These are phyloP conservation scores for Steinernema khuongi DNA, from an alignment of 1,140 invertebrate genomes.

Conservation along the genomic window DNA sequence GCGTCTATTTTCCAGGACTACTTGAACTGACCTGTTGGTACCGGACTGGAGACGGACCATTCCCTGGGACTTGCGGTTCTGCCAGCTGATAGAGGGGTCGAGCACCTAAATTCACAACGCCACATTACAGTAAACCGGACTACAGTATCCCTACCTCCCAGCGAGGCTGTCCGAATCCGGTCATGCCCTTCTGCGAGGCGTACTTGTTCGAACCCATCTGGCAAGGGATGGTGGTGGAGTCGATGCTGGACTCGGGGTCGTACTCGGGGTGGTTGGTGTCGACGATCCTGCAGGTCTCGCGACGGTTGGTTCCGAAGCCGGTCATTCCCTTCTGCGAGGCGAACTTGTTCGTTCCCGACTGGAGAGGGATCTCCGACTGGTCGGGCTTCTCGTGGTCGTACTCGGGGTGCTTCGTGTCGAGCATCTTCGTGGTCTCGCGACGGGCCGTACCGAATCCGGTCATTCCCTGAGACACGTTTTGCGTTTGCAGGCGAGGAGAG, in stretches of 20 bases:
- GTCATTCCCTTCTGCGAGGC: conserved; percentile 59
- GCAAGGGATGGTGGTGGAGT: conserved; percentile 52
- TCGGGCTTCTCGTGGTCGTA: conserved; percentile 56
- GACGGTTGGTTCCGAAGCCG: conserved; percentile 55
- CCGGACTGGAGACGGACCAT: conserved; percentile 59
- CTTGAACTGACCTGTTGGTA: conserved; percentile 47
- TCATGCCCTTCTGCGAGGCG: conserved; percentile 59
- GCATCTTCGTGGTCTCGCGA: conserved; percentile 58
- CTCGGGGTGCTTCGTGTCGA: conserved; percentile 55
- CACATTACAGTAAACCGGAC: background rate
- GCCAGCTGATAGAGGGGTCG: conserved; percentile 57
- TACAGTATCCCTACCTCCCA: conserved; percentile 47
- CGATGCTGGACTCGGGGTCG: conserved; percentile 48
- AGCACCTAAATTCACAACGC: conserved; percentile 51
- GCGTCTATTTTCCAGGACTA: no score
- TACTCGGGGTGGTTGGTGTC: conserved; percentile 51
- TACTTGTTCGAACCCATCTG: conserved; percentile 59
- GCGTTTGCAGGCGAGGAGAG: background rate
- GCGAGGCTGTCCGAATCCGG: conserved; percentile 56
- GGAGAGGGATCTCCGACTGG: conserved; percentile 53
- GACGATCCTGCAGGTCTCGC: conserved; percentile 54
- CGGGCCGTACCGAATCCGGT: conserved; percentile 53
- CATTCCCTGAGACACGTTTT: conserved; percentile 27
- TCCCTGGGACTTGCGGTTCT: conserved; percentile 59
- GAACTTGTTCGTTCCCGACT: conserved; percentile 57